Conservation (phyloP, 23 tunicate genomes). For the Corella eumyota region DNA sequence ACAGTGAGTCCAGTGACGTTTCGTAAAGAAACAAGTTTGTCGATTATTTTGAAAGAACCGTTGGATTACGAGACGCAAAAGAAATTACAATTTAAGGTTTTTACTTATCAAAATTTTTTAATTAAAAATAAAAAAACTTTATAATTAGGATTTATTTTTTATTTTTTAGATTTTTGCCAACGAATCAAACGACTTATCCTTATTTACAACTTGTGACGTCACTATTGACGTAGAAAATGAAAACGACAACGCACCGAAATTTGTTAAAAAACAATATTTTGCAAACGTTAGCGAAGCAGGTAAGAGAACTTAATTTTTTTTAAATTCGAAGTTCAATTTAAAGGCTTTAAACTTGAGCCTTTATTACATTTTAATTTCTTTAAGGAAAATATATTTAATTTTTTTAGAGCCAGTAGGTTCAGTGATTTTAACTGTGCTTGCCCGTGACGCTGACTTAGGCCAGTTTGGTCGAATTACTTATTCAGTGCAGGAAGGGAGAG, state of each 20-base stretch:
- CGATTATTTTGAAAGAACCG: constrained; percentile 35
- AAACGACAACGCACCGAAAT: constrained; percentile 71
- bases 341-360: no score
- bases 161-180: constrained; percentile 64
- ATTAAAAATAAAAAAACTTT: not conserved
- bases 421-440: constrained; percentile 14
- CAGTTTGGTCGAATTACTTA: constrained; percentile 31
- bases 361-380: no score
- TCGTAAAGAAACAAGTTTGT: constrained; percentile 19
- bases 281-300: constrained; percentile 54
- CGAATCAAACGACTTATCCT: constrained; percentile 37
- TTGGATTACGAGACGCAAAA: constrained; percentile 42
- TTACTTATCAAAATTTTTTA: not conserved
- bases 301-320: constrained; percentile 5
- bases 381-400: no score
- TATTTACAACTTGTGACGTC: constrained; percentile 28
- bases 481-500: constrained; percentile 16
- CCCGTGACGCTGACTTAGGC: constrained; percentile 46
- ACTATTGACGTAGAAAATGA: constrained; percentile 48
- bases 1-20: constrained; percentile 52
- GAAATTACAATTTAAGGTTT: constrained; percentile 22
- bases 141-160: not conserved
- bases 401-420: constrained; percentile 16
- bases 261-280: constrained; percentile 23
- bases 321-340: no score